Evolutionary conservation across 2,113 vertebrate species (phyloP), one percentile per base, ranked within the genome.

Genomic region (Catharus minimus): DNA sequence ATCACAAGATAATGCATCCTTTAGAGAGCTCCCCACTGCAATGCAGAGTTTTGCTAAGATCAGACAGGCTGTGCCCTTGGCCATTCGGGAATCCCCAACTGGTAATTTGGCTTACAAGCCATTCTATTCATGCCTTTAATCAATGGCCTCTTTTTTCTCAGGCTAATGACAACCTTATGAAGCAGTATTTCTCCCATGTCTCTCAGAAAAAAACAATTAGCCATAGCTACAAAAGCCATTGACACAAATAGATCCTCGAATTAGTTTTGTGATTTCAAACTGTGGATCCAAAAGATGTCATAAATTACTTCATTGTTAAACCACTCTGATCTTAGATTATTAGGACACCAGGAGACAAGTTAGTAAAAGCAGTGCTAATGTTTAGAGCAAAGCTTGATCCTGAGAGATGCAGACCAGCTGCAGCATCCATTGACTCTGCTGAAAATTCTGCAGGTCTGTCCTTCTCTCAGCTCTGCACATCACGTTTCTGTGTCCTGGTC

Each of bases 121-220:
- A 75, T 90, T 95, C 92, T 92, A 78, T 94, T 94, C 88, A 94
- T 90, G 69, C 43, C n/a, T 84, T 56, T 69, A 68, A 90, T 94
- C 86, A 95, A 93, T 93, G 66, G 57, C 21, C 39, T 76, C 57
- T 75, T 92, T 81, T 85, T 80, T 47, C 41, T 53, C 38, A 90
- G 46, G 62, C 76, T 77, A 89, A 95, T 92, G 92, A 65, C 76
- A 96, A 71, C 23, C 36, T 86, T 73, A 92, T 49, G 86, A 94
- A 95, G 93, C 78, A 95, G 71, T 66, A 94, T 68, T 95, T 97
- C 73, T 79, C 49, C 90, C 71, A 82, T 56, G 93, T 83, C 67
- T 71, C n/a, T 43, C 68, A 90, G 58, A 72, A 52, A 74, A 73
- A 73, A 27, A 46, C 46, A 93, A 83, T 83, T 83, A 85, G 15